Evolutionary conservation across 2,797 vertebrate genomes (phyloP).

Genomic region (Acomys russatus): DNA sequence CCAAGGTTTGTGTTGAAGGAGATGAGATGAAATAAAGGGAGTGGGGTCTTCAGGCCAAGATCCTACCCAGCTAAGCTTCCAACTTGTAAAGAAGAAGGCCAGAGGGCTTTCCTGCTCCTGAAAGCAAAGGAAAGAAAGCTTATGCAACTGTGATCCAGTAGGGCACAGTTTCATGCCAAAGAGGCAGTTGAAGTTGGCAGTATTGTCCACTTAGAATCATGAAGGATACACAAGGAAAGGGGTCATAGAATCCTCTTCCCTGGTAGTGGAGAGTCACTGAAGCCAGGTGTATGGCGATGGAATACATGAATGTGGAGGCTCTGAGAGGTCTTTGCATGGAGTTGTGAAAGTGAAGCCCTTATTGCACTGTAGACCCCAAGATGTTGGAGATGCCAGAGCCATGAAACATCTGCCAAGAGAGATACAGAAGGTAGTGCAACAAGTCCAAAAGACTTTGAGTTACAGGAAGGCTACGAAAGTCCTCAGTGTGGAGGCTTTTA

Average conservation of each 20-base stretch:
- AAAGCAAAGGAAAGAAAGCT: neutral
- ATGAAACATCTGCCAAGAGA: neutral
- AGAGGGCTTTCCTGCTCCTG: neutral
- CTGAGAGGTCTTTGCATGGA: neutral
- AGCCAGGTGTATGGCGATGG: neutral
- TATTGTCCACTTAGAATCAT: neutral
- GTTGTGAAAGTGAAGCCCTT: neutral
- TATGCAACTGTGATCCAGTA: neutral
- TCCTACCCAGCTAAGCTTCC: neutral
- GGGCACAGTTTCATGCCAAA: too few relatives aligned
- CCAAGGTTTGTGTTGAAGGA: neutral
- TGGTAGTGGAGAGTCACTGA: too few relatives aligned
- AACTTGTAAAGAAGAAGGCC: neutral
- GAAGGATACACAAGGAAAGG: neutral
- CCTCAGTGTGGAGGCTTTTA: conserved; percentile 89
- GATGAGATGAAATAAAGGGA: neutral
- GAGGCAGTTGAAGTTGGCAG: neutral
- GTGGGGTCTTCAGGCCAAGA: neutral
- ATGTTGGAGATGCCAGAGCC: neutral
- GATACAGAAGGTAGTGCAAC: neutral
- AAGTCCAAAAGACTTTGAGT: neutral
- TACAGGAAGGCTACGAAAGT: conserved; percentile 88
- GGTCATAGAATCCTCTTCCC: neutral
- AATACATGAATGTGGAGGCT: neutral
- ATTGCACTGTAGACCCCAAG: neutral